Evolutionary conservation across 2,113 vertebrate species (phyloP).

Genomic region (Meleagris gallopavo): DNA sequence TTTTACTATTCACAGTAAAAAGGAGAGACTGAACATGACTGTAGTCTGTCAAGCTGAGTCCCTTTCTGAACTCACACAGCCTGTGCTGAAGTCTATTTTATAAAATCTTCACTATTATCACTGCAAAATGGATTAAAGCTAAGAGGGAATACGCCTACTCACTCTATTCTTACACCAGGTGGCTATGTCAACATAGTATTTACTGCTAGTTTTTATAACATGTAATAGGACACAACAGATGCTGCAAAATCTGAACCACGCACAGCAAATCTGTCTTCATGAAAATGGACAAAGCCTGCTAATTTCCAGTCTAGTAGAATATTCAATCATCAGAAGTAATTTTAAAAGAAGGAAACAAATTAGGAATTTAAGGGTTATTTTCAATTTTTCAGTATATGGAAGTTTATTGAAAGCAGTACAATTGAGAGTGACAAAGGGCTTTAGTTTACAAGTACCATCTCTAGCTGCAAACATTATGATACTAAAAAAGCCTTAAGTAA

Average conservation of each 20-base stretch:
- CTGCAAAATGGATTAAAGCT: not conserved
- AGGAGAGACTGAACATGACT: not conserved
- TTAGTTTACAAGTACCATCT: not conserved
- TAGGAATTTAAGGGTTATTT: not conserved
- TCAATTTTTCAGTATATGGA: not conserved
- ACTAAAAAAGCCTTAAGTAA: not conserved
- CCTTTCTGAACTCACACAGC: not conserved
- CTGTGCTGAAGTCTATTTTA: not conserved
- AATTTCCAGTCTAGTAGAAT: not conserved
- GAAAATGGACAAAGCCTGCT: conserved; percentile 1
- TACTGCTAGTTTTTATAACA: conserved; percentile 8
- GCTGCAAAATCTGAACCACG: conserved; percentile 3
- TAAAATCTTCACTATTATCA: not conserved
- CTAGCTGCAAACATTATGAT: not conserved
- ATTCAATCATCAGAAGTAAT: not conserved
- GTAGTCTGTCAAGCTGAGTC: not conserved
- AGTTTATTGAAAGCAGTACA: not conserved
- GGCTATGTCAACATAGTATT: conserved; percentile 9
- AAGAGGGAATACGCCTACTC: not conserved
- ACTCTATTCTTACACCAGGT: not conserved
- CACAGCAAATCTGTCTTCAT: not conserved
- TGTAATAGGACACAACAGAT: conserved; percentile 24
- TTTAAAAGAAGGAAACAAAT: not conserved
- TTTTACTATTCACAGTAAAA: not conserved
- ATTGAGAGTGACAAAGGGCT: not conserved